Evolutionary conservation across 2,113 vertebrate species (phyloP), one percentile per base, ranked within the genome.

Genomic region (Phyllopteryx taeniolatus): DNA sequence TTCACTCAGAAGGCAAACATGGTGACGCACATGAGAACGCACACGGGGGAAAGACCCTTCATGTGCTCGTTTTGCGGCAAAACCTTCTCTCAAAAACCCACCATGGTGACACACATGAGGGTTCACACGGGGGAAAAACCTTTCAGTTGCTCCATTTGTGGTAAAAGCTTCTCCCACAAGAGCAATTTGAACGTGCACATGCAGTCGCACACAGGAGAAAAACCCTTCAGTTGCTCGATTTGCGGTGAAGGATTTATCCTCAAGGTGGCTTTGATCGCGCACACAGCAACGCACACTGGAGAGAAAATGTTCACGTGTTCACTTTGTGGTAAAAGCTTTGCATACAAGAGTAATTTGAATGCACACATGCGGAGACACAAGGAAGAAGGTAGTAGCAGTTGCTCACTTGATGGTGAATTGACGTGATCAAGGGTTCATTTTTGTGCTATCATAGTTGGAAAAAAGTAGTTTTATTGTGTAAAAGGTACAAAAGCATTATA

Each of bases 291-390:
- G 27, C 59, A 60, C 57, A 59, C 57, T 7, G 57, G 57, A 31
- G 57, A 59, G 31, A 60, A 60, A 35, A 15, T 33, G 13, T 60
- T 60, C 31, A 8, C 27, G 19, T 85, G 83, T 17, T 78, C 83
- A 0, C 61, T 83, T 0, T 85, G 83, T n/a, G 54, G 73, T 14
- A 39, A 56, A 4, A 42, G 62, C 1, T 76, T 76, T 20, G 65
- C 78, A 0, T 77, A 71, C 69, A 77, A 74, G 12, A 49, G 79
- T 66, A 65, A 71, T 31, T 35, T 81, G 62, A 79, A 70, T 0
- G 76, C 72, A 42, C 81, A 86, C 0, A 77, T 75, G 67, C 42
- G 70, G 4, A 39, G 74, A 8, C 80, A 83, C 6, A 56, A n/a
- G 20, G 20, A n/a, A 14, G 63, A 44, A 14, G 11, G 53, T 8